Evolutionary conservation across 1,140 invertebrate species (phyloP), one percentile per base, ranked within the genome.

Genomic region (Campoletis sonorensis): DNA sequence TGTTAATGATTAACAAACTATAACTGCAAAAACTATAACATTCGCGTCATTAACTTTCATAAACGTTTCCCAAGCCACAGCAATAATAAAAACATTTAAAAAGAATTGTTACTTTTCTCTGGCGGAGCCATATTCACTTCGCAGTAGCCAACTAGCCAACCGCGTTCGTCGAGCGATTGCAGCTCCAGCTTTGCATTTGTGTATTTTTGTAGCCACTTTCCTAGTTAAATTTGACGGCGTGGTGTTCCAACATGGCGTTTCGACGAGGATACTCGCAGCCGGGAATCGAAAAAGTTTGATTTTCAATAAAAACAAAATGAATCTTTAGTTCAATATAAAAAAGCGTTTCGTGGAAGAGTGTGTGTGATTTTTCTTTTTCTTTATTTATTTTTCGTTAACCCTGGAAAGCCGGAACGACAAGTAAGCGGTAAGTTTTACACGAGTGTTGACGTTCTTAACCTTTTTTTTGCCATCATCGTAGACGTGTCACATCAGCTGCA

Each of bases 401-500:
- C 2, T 15, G 73, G 23, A 18, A 23, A 75, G 49, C 11, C 26
- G 54, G 51, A 21, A 61, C 73, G 51, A 21, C 73, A 18, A 18
- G 13, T 1, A 1, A 45, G 27, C 45, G 51, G 73, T 77, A 54
- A 77, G 73, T 77, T 40, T 72, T 45, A 49, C 7, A 37, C 27
- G 16, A 77, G 15, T n/a, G 18, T 77, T 61, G 8, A 58, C 13
- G 27, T 61, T 75, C 49, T 75, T 75, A 77, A 77, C 73, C 73
- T 77, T 61, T 7, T 54, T 54, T n/a, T 54, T 54, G 18, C 18
- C 16, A 58, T 16, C 0, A n/a, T 73, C 81, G 81, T 75, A 70
- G 84, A 85, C 86, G 85, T 87, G 86, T 87, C 84, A 86, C 68
- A 54, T 54, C 81, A 26, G 8, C 21, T 77, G 23, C 61, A 11